Evolutionary conservation across 2,797 vertebrate genomes (phyloP).

Genomic region (Microctenopoma steveboyesi): DNA sequence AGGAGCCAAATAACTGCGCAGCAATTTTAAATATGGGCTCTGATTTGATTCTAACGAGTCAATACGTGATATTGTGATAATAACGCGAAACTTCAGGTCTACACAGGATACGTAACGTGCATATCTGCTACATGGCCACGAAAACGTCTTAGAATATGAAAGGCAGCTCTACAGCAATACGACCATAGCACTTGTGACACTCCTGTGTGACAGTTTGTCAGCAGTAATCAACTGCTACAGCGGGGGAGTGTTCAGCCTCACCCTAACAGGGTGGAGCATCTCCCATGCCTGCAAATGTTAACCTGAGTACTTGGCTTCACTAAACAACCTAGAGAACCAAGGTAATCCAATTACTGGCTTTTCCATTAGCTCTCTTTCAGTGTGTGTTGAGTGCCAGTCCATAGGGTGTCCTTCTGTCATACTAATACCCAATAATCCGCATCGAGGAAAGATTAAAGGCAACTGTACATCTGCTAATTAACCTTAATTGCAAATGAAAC

Average conservation of each 20-base stretch:
- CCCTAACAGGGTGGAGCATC: conserved; percentile 33
- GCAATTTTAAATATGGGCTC: not conserved
- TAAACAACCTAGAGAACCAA: conserved; percentile 57
- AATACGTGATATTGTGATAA: not conserved
- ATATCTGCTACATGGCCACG: not conserved
- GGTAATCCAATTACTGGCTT: conserved; percentile 63
- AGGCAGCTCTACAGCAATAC: conserved; percentile 27
- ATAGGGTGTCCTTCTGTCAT: conserved; percentile 50
- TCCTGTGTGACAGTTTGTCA: conserved; percentile 27
- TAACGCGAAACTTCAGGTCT: not conserved
- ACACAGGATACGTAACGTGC: conserved; percentile 3
- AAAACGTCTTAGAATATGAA: conserved; percentile 12
- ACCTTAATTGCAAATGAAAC: conserved; percentile 71
- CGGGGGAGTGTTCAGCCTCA: conserved; percentile 6
- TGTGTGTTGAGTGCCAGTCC: conserved; percentile 47
- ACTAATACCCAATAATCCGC: conserved; percentile 53
- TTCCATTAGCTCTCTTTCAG: conserved; percentile 51
- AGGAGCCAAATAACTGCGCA: not conserved
- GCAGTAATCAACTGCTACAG: conserved; percentile 21
- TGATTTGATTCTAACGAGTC: not conserved
- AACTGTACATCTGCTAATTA: conserved; percentile 70
- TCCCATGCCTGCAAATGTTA: conserved; percentile 30
- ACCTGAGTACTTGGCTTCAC: conserved; percentile 41
- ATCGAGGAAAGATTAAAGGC: conserved; percentile 57
- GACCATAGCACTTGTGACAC: conserved; percentile 29